phyloP scores from a whole-genome alignment of 2,113 vertebrate species.

The Heliornis fulica region DNA sequence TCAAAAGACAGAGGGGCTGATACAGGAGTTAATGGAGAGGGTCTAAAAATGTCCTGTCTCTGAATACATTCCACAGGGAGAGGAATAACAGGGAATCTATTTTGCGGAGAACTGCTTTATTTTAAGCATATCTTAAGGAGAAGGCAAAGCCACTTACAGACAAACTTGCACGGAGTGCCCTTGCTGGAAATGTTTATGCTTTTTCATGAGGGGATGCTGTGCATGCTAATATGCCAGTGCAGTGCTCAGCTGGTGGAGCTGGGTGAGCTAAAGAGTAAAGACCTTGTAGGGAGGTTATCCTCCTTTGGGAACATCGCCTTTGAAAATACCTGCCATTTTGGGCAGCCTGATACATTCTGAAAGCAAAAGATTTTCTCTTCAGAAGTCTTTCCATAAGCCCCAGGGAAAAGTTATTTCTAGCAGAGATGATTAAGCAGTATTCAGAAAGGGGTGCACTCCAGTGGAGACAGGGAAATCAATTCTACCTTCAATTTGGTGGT shows the following conservation, averaged over 20 bases:
- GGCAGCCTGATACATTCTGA: not conserved
- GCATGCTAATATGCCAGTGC: conserved; percentile 19
- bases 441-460: not conserved
- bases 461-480: not conserved
- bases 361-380: not conserved
- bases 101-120: conserved; percentile 20
- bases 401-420: not conserved
- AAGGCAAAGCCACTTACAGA: conserved; percentile 18
- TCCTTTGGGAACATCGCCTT: not conserved
- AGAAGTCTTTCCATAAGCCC: not conserved
- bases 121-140: conserved; percentile 1
- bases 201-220: conserved; percentile 16
- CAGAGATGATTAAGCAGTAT: conserved; percentile 16
- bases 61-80: not conserved
- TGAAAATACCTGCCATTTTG: not conserved
- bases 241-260: not conserved
- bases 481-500: not conserved
- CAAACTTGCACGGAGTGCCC: not conserved
- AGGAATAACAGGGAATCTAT: not conserved
- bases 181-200: conserved; percentile 45
- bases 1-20: not conserved
- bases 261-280: not conserved
- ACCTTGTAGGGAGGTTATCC: conserved; percentile 46
- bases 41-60: not conserved
- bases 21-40: not conserved